A percentile compares a stretch with the other conserved stretches of the same genome.
phyloP scores from a whole-genome alignment of 2,888 invertebrate genomes.

The Nymphalis c-album region DNA sequence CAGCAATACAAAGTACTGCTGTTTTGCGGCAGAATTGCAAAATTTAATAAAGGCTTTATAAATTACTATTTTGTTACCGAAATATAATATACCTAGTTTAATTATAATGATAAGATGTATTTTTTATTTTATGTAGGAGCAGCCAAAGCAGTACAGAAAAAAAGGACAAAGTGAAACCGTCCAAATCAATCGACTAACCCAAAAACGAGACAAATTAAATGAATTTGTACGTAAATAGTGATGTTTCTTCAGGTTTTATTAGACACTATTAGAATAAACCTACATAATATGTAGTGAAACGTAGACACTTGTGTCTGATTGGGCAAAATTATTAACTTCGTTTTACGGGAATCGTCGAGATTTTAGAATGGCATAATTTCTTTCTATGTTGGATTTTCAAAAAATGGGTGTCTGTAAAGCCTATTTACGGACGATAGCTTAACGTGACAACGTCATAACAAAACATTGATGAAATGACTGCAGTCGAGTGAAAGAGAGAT shows the following conservation, averaged over 20 bases:
- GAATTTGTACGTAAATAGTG: conserved; percentile 28
- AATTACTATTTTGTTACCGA: neutral
- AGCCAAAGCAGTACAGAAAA: conserved; percentile 71
- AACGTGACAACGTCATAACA: too few species aligned
- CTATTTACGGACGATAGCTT: too few species aligned
- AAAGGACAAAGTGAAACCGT: conserved; percentile 73
- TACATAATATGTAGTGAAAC: conserved; percentile 30
- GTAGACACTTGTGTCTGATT: conserved; percentile 32
- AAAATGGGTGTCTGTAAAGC: too few species aligned
- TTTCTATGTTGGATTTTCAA: neutral
- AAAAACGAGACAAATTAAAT: conserved; percentile 18
- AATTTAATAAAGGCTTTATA: neutral
- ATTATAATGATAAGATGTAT: neutral
- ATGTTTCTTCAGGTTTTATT: conserved; percentile 32
- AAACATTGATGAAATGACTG: too few species aligned
- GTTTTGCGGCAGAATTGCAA: too few species aligned
- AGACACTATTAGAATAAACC: conserved; percentile 53
- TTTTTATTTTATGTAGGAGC: conserved; percentile 53
- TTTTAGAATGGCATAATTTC: too few species aligned
- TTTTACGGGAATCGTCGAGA: neutral
- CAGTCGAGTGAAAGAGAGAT: too few species aligned
- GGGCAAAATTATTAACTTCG: conserved; percentile 16
- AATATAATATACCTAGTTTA: too few species aligned
- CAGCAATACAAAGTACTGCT: too few species aligned
- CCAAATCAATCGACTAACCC: conserved; percentile 73